These are phyloP conservation scores for Osmerus eperlanus DNA, from an alignment of 2,113 vertebrate genomes.

Conservation along the genomic window DNA sequence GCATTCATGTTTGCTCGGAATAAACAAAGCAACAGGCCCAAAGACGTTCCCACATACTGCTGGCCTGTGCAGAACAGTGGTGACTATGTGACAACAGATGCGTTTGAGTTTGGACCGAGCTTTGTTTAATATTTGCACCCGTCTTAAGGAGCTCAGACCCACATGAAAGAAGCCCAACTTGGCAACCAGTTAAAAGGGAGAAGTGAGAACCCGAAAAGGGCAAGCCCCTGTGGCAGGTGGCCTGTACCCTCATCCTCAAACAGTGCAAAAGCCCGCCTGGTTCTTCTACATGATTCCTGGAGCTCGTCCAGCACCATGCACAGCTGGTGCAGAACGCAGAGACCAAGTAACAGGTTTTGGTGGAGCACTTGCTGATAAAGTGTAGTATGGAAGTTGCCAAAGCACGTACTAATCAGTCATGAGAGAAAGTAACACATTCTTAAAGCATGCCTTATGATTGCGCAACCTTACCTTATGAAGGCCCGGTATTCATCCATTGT, in stretches of 20 bases:
- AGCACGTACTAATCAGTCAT: no score
- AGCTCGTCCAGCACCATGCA: constrained; percentile 45
- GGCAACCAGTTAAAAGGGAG: constrained; percentile 64
- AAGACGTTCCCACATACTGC: constrained; percentile 34
- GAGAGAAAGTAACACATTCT: no score
- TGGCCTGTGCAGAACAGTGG: constrained; percentile 34
- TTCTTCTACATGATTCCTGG: constrained; percentile 60
- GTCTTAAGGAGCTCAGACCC: constrained; percentile 68
- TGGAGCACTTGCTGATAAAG: constrained; percentile 27
- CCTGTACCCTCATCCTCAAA: constrained; percentile 54
- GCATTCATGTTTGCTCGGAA: constrained; percentile 63
- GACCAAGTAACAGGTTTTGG: constrained; percentile 48
- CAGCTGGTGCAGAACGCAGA: constrained; percentile 48
- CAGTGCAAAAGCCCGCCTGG: constrained; percentile 46
- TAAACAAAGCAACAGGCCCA: constrained; percentile 59
- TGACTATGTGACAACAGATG: constrained; percentile 66
- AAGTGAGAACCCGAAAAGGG: constrained; percentile 51
- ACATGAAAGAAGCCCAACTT: constrained; percentile 64
- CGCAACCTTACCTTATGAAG: no score
- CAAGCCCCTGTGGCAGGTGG: constrained; percentile 64
- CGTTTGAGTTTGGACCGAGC: constrained; percentile 62
- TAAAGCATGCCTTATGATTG: no score
- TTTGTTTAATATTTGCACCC: constrained; percentile 65
- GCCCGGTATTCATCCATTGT: no score
- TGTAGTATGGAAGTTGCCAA: not conserved